phyloP scores from a whole-genome alignment of 2,888 invertebrate species.

The Junonia oenone region DNA sequence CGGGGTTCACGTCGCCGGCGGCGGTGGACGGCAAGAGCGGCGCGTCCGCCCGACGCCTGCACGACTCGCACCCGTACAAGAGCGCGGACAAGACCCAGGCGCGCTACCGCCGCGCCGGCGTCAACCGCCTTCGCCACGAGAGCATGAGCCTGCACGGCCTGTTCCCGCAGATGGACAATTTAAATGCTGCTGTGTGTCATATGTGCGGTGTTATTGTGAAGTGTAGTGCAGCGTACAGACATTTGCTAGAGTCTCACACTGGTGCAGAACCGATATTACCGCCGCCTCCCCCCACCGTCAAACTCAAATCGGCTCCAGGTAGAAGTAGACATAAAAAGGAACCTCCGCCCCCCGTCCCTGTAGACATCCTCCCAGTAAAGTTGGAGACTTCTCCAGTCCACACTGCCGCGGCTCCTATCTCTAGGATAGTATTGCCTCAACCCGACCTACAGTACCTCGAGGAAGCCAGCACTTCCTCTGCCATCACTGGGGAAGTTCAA shows the following conservation, averaged over 20 bases:
- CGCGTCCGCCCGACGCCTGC: constrained; percentile 46
- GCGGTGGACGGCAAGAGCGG: constrained; percentile 51
- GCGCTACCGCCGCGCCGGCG: constrained; percentile 62
- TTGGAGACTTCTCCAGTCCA: constrained; percentile 59
- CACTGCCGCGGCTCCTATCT: constrained; percentile 57
- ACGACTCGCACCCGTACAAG: constrained; percentile 56
- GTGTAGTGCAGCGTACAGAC: constrained; percentile 87
- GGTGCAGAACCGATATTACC: constrained; percentile 62
- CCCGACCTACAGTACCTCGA: constrained; percentile 62
- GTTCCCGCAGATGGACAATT: constrained; percentile 87
- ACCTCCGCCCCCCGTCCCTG: constrained; percentile 54
- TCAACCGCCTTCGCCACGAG: constrained; percentile 75
- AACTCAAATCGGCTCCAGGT: constrained; percentile 48
- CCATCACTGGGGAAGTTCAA: constrained; percentile 60
- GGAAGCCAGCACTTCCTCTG: constrained; percentile 53
- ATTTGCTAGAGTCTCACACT: constrained; percentile 81
- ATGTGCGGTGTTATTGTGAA: constrained; percentile 88
- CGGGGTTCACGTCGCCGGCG: constrained; percentile 51
- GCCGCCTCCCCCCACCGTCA: constrained; percentile 62
- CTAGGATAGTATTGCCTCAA: constrained; percentile 63
- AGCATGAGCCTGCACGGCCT: constrained; percentile 88
- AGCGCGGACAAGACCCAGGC: constrained; percentile 38
- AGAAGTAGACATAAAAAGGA: constrained; percentile 68
- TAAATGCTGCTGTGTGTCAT: constrained; percentile 88
- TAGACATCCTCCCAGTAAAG: constrained; percentile 54